A percentile compares a stretch with the other conserved stretches of the same genome.
phyloP scores from a whole-genome alignment of 2,113 vertebrate species.

The Scomber japonicus region DNA sequence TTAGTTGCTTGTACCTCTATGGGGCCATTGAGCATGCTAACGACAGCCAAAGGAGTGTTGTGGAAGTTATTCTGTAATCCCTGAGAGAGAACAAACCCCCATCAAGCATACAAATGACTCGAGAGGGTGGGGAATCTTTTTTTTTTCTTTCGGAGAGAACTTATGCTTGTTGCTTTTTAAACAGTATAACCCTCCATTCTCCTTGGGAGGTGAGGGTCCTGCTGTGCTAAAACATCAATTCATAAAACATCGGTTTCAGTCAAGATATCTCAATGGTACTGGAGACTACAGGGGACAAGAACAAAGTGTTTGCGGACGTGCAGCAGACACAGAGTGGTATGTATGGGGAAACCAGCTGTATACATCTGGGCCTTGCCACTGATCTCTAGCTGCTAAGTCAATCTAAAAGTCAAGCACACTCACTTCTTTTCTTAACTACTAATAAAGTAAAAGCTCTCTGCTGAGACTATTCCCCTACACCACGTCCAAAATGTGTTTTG shows the following conservation, averaged over 20 bases:
- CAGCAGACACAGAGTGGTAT: constrained; percentile 17
- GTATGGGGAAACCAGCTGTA: constrained; percentile 70
- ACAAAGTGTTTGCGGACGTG: constrained; percentile 30
- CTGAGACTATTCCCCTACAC: constrained; percentile 22
- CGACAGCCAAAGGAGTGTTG: constrained; percentile 29
- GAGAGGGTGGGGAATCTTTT: constrained; percentile 1
- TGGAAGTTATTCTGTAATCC: constrained; percentile 44
- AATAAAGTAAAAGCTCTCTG: constrained; percentile 47
- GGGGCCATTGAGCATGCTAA: constrained; percentile 31
- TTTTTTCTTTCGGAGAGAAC: neutral
- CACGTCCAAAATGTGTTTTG: constrained; percentile 42
- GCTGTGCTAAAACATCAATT: constrained; percentile 33
- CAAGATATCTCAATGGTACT: constrained; percentile 3
- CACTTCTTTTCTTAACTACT: constrained; percentile 45
- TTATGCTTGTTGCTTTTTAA: constrained; percentile 18
- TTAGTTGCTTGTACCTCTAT: constrained; percentile 47
- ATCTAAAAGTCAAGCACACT: constrained; percentile 63
- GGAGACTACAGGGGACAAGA: constrained; percentile 24
- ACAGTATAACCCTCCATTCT: constrained; percentile 2
- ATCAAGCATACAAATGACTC: constrained; percentile 50
- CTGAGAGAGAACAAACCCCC: constrained; percentile 1
- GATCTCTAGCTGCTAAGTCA: constrained; percentile 53
- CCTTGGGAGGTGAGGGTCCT: constrained; percentile 33
- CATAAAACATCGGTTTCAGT: constrained; percentile 43
- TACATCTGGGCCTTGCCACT: constrained; percentile 19